phyloP scores from a whole-genome alignment of 2,113 vertebrate species.

The Poicephalus gulielmi region DNA sequence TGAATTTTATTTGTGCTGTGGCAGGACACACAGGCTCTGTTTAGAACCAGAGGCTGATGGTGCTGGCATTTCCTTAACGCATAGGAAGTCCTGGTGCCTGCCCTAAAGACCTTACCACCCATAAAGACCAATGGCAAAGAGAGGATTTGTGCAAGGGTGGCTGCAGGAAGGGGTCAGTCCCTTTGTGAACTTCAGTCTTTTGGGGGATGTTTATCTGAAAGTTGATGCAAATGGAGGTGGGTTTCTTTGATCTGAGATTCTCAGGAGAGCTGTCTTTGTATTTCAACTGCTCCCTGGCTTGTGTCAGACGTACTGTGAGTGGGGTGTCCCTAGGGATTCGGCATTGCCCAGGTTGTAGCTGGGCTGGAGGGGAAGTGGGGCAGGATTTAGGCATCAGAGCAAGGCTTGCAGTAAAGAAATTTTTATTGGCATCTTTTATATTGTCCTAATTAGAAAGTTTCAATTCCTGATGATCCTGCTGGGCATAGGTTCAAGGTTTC shows the following conservation, averaged over 20 bases:
- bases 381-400: neutral
- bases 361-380: neutral
- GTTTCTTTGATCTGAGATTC: conserved; percentile 42
- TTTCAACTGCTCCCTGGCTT: conserved; percentile 44
- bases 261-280: neutral
- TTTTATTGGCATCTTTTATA: conserved; percentile 40
- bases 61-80: neutral
- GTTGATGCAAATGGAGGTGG: conserved; percentile 21
- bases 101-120: conserved; percentile 47
- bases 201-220: conserved; percentile 27
- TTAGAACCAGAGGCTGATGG: neutral
- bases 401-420: neutral
- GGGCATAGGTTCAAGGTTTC: conserved; percentile 42
- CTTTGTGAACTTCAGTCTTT: neutral
- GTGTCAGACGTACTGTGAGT: neutral
- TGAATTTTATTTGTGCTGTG: neutral
- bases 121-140: neutral
- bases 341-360: neutral
- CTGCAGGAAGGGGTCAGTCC: conserved; percentile 16
- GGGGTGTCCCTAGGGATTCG: neutral
- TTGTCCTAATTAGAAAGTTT: conserved; percentile 9
- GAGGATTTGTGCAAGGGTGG: neutral
- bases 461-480: conserved; percentile 11
- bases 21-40: neutral
- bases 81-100: neutral